Evolutionary conservation across 2,113 vertebrate species (phyloP), one percentile per base, ranked within the genome.

Genomic region (Corythoichthys haematopterus): DNA sequence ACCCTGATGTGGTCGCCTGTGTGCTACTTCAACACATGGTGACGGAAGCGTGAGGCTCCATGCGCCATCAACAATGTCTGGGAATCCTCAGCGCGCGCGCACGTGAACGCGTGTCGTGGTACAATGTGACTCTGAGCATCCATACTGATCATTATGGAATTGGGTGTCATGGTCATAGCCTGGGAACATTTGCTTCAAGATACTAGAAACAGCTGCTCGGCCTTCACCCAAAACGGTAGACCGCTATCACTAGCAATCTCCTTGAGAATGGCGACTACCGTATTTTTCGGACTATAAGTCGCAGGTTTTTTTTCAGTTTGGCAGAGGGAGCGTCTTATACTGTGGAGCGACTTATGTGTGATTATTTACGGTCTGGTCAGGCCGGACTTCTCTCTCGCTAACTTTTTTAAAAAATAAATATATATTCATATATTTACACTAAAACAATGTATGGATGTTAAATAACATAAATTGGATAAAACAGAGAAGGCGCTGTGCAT

Each of bases 1-100:
- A 84, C 80, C 81, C 77, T 82, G 73, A 84, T 90, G 88, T 84
- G 85, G 86, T 84, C 60, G 67, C 69, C 76, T 69, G 67, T 80
- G 67, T 15, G 46, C 67, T 80, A 78, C 84, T 79, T 78, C 73
- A 82, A 74, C 85, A 85, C 85, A 87, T 84, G 79, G 77, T 12
- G 70, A 71, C 36, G 59, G 80, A 75, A 80, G 70, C 73, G 59
- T 57, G 69, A 75, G 75, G 74, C 83, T 80, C 71, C 71, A 75
- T 46, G 63, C 81, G 68, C 80, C 75, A 66, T 65, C 52, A 76
- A 51, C 47, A 84, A 81, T 75, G 80, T 82, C 78, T 87, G 84
- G 83, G 74, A 89, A 85, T 66, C 62, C 62, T 70, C 63, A 48
- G 8, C 52, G 33, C 61, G 56, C 53, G 52, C 59, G 40, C n/a